Percentiles rank a stretch among this genome's conserved stretches.
Conservation (phyloP, 2,113 vertebrate genomes). For the Lagopus muta region DNA sequence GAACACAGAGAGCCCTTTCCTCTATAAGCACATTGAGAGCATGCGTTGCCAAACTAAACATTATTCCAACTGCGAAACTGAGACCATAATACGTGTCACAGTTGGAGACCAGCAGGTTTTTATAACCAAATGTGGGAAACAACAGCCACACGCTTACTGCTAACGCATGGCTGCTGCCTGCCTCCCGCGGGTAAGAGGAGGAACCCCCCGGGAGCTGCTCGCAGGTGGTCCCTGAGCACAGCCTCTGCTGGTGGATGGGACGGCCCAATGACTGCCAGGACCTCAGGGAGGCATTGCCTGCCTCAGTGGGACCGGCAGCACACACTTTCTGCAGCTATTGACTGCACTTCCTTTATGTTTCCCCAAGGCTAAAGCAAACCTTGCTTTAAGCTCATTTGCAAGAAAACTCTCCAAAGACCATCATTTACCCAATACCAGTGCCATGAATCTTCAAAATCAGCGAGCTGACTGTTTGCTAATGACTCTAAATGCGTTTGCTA, state of each 20-base stretch:
- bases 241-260: not conserved
- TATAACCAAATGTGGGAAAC: conserved; percentile 33
- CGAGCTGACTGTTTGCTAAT: conserved; percentile 65
- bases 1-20: not conserved
- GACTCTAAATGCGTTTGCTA: conserved; percentile 41
- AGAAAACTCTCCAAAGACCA: conserved; percentile 21
- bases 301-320: conserved; percentile 53
- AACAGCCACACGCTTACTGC: not conserved
- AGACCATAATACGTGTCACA: not conserved
- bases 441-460: conserved; percentile 66
- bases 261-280: not conserved
- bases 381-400: conserved; percentile 44
- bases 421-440: conserved; percentile 56
- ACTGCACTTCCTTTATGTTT: conserved; percentile 55
- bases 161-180: not conserved
- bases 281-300: conserved; percentile 19
- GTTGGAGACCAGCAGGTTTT: not conserved
- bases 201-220: not conserved
- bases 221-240: not conserved
- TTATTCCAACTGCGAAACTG: not conserved
- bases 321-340: conserved; percentile 46
- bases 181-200: not conserved
- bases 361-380: conserved; percentile 59
- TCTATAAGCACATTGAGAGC: not conserved
- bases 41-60: conserved; percentile 52